phyloP scores from a whole-genome alignment of 2,888 invertebrate species.

The Zele albiditarsus region DNA sequence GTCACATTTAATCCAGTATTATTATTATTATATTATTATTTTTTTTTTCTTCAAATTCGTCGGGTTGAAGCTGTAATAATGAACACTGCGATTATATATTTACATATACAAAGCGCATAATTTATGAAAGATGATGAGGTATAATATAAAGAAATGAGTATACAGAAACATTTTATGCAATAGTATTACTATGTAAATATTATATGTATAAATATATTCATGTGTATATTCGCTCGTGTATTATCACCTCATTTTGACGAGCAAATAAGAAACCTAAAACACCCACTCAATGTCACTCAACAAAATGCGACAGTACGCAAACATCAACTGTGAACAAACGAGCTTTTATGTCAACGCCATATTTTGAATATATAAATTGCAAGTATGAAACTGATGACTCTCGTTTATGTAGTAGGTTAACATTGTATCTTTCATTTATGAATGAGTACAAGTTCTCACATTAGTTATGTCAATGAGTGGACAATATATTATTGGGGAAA shows the following conservation, averaged over 20 bases:
- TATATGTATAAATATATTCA: background rate
- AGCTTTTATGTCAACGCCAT: background rate
- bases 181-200: background rate
- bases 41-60: background rate
- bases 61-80: background rate
- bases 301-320: background rate
- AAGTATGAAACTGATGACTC: background rate
- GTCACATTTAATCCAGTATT: conserved; percentile 28
- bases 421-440: background rate
- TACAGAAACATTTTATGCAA: background rate
- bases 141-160: background rate
- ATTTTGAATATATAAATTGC: background rate
- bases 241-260: conserved; percentile 53
- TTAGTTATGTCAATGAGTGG: background rate
- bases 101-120: background rate
- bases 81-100: background rate
- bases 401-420: background rate
- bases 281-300: conserved; percentile 51
- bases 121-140: background rate
- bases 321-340: background rate
- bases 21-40: background rate
- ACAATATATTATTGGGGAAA: background rate
- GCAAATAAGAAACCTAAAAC: conserved; percentile 49
- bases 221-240: conserved; percentile 11
- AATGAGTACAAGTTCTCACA: background rate